These are phyloP conservation scores for Trididemnum nubilum DNA, from an alignment of 23 tunicate species.

Conservation along the genomic window DNA sequence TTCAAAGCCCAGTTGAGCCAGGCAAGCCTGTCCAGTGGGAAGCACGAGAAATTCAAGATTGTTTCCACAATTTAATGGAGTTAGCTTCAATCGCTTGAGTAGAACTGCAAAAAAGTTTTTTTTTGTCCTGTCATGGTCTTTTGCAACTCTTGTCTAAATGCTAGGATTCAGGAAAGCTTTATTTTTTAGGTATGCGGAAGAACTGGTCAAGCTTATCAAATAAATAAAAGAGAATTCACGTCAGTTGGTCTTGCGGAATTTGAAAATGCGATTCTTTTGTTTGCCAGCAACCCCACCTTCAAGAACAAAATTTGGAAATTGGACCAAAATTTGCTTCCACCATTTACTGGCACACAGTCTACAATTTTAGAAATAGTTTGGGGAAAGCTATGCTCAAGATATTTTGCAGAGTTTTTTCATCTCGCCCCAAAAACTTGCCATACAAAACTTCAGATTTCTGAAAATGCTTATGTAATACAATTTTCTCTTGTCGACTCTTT, in stretches of 20 bases:
- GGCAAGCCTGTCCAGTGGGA: no score
- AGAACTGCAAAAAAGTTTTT: no score
- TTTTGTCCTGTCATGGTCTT: no score
- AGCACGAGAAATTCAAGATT: no score
- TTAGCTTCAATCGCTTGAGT: no score
- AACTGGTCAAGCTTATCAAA: neutral
- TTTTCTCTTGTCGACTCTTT: neutral
- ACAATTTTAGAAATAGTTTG: constrained; percentile 18
- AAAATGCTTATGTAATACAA: neutral
- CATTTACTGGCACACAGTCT: constrained; percentile 23
- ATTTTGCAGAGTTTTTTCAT: neutral
- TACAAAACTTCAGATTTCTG: neutral
- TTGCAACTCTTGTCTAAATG: no score
- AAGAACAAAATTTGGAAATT: constrained; percentile 15
- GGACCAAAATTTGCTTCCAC: constrained; percentile 23
- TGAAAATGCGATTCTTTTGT: neutral
- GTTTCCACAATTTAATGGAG: no score
- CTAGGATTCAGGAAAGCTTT: no score
- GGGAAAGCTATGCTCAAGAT: constrained; percentile 3
- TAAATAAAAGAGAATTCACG: neutral
- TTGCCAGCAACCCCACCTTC: constrained; percentile 17
- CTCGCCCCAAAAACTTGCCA: neutral
- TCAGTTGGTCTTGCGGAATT: neutral
- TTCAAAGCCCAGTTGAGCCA: no score
- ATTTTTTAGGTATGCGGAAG: no score